phyloP scores from a whole-genome alignment of 2,888 invertebrate genomes.

The Cerceris ruficornis region DNA sequence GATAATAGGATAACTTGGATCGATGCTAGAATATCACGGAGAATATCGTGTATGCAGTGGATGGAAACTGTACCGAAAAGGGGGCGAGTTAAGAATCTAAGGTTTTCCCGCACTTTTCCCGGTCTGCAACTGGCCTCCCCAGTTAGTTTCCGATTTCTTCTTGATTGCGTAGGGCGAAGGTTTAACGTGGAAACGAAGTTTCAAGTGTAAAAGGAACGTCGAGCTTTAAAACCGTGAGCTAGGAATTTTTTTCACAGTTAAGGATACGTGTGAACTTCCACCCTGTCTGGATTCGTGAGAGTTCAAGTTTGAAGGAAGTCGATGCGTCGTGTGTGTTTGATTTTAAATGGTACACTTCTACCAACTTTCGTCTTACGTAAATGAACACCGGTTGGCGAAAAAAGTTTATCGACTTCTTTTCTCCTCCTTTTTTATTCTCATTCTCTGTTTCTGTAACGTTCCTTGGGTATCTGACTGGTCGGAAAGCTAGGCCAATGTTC shows the following conservation, averaged over 20 bases:
- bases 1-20: slow-evolving; percentile 48
- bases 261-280: slow-evolving; percentile 39
- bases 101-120: slow-evolving; percentile 16
- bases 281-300: background rate
- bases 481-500: background rate
- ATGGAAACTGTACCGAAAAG: slow-evolving; percentile 39
- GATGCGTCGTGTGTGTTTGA: slow-evolving; percentile 34
- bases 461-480: background rate
- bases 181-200: slow-evolving; percentile 46
- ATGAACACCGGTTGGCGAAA: slow-evolving; percentile 26
- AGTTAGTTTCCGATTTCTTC: slow-evolving; percentile 43
- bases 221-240: slow-evolving; percentile 22
- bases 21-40: slow-evolving; percentile 25
- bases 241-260: slow-evolving; percentile 24
- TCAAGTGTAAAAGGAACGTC: slow-evolving; percentile 28
- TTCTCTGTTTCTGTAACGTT: no score
- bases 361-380: slow-evolving; percentile 40
- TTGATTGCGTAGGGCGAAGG: slow-evolving; percentile 51
- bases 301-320: slow-evolving; percentile 33
- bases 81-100: slow-evolving; percentile 41
- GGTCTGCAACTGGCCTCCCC: slow-evolving; percentile 1
- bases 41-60: slow-evolving; percentile 25
- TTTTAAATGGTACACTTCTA: slow-evolving; percentile 30
- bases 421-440: no score
- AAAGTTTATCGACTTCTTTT: slow-evolving; percentile 29